These are phyloP conservation scores for Anarrhichthys ocellatus DNA, from an alignment of 2,113 vertebrate genomes.

Conservation along the genomic window DNA sequence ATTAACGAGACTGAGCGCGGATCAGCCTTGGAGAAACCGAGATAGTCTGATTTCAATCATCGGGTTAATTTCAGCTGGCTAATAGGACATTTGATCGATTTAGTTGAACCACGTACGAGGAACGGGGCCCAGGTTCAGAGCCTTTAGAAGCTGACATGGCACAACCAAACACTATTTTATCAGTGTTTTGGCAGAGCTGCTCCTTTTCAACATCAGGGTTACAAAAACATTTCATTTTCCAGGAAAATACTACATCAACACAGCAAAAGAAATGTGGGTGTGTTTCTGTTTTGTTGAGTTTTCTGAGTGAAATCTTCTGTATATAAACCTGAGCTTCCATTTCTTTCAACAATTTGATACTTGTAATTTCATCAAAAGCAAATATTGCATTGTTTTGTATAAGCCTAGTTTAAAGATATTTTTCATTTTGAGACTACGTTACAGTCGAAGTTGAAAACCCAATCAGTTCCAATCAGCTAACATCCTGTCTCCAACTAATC, in stretches of 20 bases:
- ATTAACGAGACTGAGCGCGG: no score
- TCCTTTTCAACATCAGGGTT: constrained; percentile 47
- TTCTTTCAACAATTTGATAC: neutral
- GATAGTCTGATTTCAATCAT: no score
- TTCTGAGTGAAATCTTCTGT: neutral
- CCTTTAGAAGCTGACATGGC: constrained; percentile 42
- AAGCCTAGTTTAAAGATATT: neutral
- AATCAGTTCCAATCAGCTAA: constrained; percentile 20
- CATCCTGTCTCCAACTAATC: constrained; percentile 33
- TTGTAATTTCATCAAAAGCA: neutral
- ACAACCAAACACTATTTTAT: constrained; percentile 49
- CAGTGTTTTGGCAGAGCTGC: constrained; percentile 68
- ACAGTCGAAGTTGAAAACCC: constrained; percentile 12
- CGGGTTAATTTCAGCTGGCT: no score
- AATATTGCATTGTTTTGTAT: neutral
- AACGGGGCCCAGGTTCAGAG: neutral
- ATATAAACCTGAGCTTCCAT: neutral
- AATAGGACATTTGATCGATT: no score
- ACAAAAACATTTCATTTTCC: constrained; percentile 53
- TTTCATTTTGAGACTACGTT: neutral
- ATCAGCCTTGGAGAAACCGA: no score
- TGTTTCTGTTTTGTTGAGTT: constrained; percentile 19
- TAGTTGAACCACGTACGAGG: no score
- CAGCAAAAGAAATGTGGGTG: constrained; percentile 2
- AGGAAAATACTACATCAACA: constrained; percentile 25